phyloP scores from a whole-genome alignment of 2,113 vertebrate species.

The Pelmatolapia mariae region DNA sequence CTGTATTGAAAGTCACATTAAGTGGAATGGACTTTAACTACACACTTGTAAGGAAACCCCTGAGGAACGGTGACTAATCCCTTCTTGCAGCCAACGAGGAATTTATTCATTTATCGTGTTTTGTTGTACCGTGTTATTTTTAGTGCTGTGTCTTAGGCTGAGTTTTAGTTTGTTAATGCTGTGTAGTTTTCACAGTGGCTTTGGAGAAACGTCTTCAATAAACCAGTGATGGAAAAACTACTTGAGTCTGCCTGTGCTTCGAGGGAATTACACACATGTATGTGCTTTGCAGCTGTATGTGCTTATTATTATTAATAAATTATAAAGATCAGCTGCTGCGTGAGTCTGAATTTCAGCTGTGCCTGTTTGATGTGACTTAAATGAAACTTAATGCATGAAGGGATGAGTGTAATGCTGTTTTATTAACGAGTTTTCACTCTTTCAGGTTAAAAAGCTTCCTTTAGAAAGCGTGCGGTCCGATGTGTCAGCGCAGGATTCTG shows the following conservation, averaged over 20 bases:
- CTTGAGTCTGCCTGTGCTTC: accelerated
- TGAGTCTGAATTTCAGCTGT: not conserved
- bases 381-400: not conserved
- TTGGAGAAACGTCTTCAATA: not conserved
- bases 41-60: accelerated
- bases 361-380: not conserved
- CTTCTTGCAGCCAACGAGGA: not conserved
- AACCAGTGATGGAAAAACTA: not conserved
- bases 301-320: not conserved
- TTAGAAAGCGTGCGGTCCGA: not conserved
- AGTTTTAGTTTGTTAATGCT: not conserved
- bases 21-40: not conserved
- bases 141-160: not conserved
- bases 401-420: not conserved
- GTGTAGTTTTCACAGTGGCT: not conserved
- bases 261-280: not conserved
- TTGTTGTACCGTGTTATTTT: accelerated
- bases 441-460: not conserved
- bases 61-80: not conserved
- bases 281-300: not conserved
- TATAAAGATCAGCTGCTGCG: not conserved
- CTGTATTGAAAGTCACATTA: not conserved
- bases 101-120: not conserved
- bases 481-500: not conserved
- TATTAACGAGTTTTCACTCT: not conserved